Evolutionary conservation across 2,113 vertebrate genomes (phyloP).

Genomic region (Neogobius melanostomus): DNA sequence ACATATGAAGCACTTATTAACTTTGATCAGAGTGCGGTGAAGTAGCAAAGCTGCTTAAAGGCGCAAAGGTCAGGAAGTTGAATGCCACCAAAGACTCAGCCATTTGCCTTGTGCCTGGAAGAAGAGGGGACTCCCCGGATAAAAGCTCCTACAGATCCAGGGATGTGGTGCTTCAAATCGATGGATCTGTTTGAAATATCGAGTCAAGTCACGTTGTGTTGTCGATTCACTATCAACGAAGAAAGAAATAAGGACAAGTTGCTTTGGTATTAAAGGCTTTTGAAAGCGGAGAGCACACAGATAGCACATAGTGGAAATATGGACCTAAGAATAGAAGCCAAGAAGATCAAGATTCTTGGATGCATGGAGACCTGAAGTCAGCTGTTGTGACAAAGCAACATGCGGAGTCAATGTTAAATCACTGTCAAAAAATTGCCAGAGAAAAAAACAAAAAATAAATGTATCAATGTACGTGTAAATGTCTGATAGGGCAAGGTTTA

Average conservation of each 20-base stretch:
- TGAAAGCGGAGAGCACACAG: no score
- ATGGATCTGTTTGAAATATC: slow-evolving; percentile 40
- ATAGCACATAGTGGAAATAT: no score
- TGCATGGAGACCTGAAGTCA: no score
- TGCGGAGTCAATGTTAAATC: no score
- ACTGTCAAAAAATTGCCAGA: no score
- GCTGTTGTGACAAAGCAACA: no score
- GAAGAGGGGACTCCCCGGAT: slow-evolving; percentile 70
- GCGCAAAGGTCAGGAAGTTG: slow-evolving; percentile 81
- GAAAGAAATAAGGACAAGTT: no score
- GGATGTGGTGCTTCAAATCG: slow-evolving; percentile 36
- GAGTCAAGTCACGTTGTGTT: background rate
- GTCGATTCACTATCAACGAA: no score
- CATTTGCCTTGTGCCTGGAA: slow-evolving; percentile 73
- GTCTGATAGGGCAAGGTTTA: background rate
- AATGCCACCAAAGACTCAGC: slow-evolving; percentile 76
- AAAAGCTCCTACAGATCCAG: slow-evolving; percentile 55
- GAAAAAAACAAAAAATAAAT: background rate
- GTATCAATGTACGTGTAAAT: background rate
- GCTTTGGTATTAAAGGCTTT: no score
- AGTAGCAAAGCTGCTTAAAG: slow-evolving; percentile 84
- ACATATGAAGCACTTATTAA: slow-evolving; percentile 84
- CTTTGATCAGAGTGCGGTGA: slow-evolving; percentile 81
- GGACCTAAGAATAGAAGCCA: no score
- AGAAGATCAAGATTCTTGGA: no score